These are phyloP conservation scores for Apostichopus parvimensis DNA, from an alignment of 35 echinoderm and acorn worm genomes.

Conservation along the genomic window DNA sequence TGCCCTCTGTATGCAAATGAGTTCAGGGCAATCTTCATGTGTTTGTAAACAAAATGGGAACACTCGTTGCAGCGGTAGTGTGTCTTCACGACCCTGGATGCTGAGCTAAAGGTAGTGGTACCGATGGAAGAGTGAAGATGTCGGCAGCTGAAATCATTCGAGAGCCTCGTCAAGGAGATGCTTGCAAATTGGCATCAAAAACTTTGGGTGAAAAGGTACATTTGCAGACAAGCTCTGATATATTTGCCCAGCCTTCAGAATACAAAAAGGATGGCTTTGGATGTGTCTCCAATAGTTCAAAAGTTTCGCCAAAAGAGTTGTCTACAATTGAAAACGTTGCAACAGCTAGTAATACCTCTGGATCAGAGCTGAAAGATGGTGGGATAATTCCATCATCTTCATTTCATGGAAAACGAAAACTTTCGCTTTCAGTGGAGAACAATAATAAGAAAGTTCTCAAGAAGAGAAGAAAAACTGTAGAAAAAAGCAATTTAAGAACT, in stretches of 20 bases:
- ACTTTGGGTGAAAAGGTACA: conserved; percentile 51
- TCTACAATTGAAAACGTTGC: not conserved
- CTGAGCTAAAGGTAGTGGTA: not conserved
- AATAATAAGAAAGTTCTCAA: conserved; percentile 52
- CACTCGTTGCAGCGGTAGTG: conserved; percentile 24
- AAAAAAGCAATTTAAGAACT: conserved; percentile 48
- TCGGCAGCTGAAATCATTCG: conserved; percentile 29
- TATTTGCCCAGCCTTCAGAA: conserved; percentile 30
- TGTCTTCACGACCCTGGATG: conserved; percentile 32
- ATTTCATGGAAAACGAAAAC: conserved; percentile 41
- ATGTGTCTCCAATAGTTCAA: not conserved
- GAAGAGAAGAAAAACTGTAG: conserved; percentile 80
- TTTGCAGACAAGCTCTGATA: not conserved
- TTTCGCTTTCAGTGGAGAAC: conserved; percentile 36
- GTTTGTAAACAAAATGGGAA: conserved; percentile 60
- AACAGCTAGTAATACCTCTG: conserved; percentile 7
- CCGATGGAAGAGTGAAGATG: conserved; percentile 23
- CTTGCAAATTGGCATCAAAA: conserved; percentile 42
- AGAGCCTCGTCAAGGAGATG: conserved; percentile 33
- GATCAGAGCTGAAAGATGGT: conserved; percentile 5
- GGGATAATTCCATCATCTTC: not conserved
- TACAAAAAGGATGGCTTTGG: conserved; percentile 3
- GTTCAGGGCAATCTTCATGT: conserved; percentile 30
- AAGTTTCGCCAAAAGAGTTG: conserved; percentile 7
- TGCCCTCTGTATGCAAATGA: conserved; percentile 57